Evolutionary conservation across 92 coral and sea anemone species (phyloP), one percentile per base, ranked within the genome.

Genomic region (Parazoanthus atlanticus): DNA sequence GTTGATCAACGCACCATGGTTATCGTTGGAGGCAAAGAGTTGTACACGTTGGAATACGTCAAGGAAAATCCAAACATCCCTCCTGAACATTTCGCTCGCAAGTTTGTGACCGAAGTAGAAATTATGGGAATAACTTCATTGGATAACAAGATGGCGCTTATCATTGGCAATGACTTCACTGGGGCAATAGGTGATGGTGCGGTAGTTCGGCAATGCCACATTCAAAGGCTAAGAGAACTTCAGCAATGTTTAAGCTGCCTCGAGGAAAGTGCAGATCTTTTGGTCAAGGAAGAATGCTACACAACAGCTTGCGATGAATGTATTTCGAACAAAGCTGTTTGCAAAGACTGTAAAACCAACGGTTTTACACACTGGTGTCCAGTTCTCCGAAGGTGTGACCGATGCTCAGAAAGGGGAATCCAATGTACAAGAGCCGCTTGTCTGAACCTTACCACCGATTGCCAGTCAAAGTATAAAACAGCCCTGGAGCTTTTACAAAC

Each of bases 401-500:
- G 86, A 40, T 85, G 92, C 36, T 16, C 64, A 26, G 89, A 76
- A 29, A 89, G 76, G 54, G 89, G 43, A 36, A 46, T 89, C 46
- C 92, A 41, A 32, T 78, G 92, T 69, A 40, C 71, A 13, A 89
- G 89, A 8, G 88, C 89, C 13, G 86, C 69, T 17, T 84, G 89
- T 70, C 46, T 89, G 30, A 89, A 85, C 36, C 31, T 89, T 19
- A 89, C 92, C 89, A 89, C 86, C 54, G 74, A 89, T 81, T 89
- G 89, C 54, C 92, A 84, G 86, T 84, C 79, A 7, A 89, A 52
- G 85, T 84, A 84, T 1, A 73, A 89, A 46, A 66, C 92, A n/a
- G 80, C 89, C 47, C 72, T 84, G 30, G 88, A 89, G 69, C 71
- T 76, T 12, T 78, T 89, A 82, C 52, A 84, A 84, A 21, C 41